Evolutionary conservation across 2,797 vertebrate species (phyloP), one percentile per base, ranked within the genome.

Genomic region (Eleutherodactylus coqui): DNA sequence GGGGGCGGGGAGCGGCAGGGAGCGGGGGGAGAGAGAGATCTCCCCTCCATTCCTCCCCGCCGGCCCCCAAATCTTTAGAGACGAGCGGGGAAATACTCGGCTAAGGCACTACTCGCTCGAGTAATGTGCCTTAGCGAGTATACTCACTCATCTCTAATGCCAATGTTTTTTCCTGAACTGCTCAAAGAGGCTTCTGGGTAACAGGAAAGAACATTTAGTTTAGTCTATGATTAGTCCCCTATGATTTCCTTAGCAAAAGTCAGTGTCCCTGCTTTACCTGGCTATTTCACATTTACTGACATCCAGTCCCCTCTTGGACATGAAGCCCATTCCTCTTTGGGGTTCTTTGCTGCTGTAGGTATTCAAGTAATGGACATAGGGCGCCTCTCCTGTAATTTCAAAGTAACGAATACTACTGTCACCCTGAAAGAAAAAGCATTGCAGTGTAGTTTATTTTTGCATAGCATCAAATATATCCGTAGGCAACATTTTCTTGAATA

Each of bases 341-440:
- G 98, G 98, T 92, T 99, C 98, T 91, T 99, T 99, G 93, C 96
- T 98, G 94, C 97, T 98, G 93, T 94, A 98, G 82, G 97, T 98
- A 94, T 91, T 99, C 91, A 99, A 95, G 93, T 98, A 99, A 90
- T 99, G 98, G 89, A 99, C 97, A 2, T 95, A 99, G 0, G 98
- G 98, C 0, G 96, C 94, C 89, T 99, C 98, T 0, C 96, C 95
- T 0, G 98, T 99, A 91, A 99, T 98, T 94, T 99, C 98, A 49
- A 99, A 99, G 92, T 99, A 99, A 8, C 97, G 95, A 91, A 99
- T 94, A 91, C 97, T 99, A 94, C 98, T 98, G 95, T 99, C 98
- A 1, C 98, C 98, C 98, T 99, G 19, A 58, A 83, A 73, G 51
- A 73, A 53, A 29, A 58, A 14, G 77, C 75, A 36, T 41, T 41